These are phyloP conservation scores for Tyto alba DNA, from an alignment of 2,113 vertebrate species.

Conservation along the genomic window DNA sequence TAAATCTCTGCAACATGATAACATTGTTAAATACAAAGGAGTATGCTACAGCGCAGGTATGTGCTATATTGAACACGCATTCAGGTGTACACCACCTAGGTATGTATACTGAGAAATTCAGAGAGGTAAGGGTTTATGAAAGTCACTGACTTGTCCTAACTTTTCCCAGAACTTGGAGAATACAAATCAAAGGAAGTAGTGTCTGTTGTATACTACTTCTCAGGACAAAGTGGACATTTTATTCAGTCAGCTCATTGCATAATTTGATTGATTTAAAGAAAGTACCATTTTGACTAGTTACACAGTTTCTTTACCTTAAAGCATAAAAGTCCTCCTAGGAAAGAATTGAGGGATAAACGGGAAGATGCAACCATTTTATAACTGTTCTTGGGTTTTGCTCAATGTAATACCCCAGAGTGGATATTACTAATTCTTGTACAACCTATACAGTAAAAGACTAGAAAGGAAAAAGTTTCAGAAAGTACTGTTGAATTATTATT, in stretches of 20 bases:
- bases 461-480: background rate
- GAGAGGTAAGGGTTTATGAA: background rate
- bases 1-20: conserved; percentile 95
- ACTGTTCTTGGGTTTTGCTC: background rate
- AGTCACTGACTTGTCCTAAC: background rate
- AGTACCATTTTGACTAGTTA: background rate
- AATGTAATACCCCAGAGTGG: background rate
- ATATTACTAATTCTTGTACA: background rate
- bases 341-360: background rate
- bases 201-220: background rate
- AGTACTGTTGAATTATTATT: background rate
- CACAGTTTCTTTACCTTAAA: background rate
- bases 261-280: background rate
- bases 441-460: background rate
- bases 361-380: background rate
- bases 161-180: background rate
- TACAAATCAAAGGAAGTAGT: background rate
- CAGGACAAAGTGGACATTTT: background rate
- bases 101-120: background rate
- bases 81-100: background rate
- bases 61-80: background rate
- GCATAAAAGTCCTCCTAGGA: background rate
- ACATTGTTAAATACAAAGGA: conserved; percentile 98
- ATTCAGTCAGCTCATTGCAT: background rate
- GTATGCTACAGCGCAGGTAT: conserved; percentile 96